phyloP scores from a whole-genome alignment of 1,140 invertebrate species.

The Megalopta genalis region DNA sequence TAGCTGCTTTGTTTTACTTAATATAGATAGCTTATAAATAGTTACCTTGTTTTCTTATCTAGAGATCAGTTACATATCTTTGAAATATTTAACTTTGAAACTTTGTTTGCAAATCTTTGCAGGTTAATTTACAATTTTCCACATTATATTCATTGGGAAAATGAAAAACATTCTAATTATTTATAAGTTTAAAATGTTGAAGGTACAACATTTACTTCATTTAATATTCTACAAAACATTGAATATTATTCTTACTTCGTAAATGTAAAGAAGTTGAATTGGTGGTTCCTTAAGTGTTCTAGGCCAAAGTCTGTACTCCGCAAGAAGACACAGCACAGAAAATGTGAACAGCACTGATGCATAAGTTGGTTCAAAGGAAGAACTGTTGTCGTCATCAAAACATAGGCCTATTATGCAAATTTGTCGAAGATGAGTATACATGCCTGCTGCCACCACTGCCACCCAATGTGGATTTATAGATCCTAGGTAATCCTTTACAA shows the following conservation, averaged over 20 bases:
- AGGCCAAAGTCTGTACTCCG: conserved; percentile 77
- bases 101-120: no score
- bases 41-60: no score
- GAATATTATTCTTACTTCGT: conserved; percentile 67
- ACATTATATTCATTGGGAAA: no score
- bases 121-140: no score
- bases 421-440: conserved; percentile 76
- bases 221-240: background rate
- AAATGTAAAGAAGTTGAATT: conserved; percentile 74
- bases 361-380: conserved; percentile 71
- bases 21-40: no score
- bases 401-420: conserved; percentile 77
- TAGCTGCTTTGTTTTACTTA: no score
- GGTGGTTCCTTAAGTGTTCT: conserved; percentile 77
- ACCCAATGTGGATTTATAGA: conserved; percentile 77
- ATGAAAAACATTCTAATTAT: no score
- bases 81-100: no score
- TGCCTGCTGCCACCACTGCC: conserved; percentile 70
- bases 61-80: no score
- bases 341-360: conserved; percentile 74
- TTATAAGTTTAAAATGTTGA: no score
- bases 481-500: conserved; percentile 65
- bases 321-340: conserved; percentile 74
- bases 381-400: conserved; percentile 61
- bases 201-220: no score